Conservation (phyloP, 1,140 invertebrate genomes). For the Rhizoglyphus robini region DNA sequence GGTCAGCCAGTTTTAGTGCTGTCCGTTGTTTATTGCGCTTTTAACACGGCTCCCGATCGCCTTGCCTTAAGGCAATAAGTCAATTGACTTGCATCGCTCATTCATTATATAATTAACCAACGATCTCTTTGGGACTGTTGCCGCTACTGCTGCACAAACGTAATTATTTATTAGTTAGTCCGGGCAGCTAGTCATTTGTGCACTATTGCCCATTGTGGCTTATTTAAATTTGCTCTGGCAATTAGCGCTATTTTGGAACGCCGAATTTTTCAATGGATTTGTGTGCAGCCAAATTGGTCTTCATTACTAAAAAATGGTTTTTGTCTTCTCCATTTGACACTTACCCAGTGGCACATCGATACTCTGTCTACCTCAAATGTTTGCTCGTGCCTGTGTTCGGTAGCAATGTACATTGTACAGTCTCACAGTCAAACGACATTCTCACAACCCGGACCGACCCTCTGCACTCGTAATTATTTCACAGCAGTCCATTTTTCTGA, state of each 20-base stretch:
- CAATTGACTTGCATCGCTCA: no score
- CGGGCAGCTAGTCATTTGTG: background rate
- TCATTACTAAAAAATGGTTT: background rate
- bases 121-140: no score
- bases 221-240: background rate
- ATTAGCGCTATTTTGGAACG: background rate
- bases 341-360: background rate
- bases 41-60: no score
- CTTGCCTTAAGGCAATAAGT: no score
- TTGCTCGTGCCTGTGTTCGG: background rate
- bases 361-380: constrained; percentile 1
- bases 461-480: background rate
- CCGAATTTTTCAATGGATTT: background rate
- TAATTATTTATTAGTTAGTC: background rate
- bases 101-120: no score
- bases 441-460: background rate
- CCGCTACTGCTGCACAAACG: no score
- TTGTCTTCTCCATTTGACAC: constrained; percentile 6
- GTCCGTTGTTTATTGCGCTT: no score
- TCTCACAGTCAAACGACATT: background rate
- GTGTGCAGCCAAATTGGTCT: background rate
- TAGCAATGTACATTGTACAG: background rate
- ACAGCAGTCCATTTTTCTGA: background rate
- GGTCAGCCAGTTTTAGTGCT: no score
- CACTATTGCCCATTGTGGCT: background rate